Evolutionary conservation across 1,140 invertebrate species (phyloP).

Genomic region (Meloidogyne chitwoodi): DNA sequence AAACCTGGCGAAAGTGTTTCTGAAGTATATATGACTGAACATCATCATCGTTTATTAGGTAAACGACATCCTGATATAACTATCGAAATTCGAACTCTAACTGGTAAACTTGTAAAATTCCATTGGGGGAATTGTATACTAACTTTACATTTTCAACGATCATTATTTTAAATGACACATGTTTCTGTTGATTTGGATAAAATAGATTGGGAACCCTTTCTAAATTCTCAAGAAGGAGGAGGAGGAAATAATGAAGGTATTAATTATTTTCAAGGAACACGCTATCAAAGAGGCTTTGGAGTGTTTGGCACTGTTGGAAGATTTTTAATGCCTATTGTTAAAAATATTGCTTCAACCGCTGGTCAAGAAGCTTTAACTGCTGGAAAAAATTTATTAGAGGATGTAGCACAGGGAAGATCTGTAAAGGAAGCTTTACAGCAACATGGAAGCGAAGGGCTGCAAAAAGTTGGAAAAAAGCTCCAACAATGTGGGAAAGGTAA

Average conservation of each 20-base stretch:
- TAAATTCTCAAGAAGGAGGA: background rate
- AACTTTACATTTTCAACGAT: no score
- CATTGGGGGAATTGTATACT: no score
- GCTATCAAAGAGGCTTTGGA: background rate
- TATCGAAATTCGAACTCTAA: no score
- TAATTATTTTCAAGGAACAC: background rate
- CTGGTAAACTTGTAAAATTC: no score
- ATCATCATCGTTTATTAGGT: no score
- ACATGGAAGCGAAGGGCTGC: no score
- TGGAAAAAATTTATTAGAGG: background rate
- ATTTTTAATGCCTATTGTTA: constrained; percentile 9
- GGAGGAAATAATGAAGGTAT: background rate
- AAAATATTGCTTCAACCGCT: background rate
- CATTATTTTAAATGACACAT: constrained; percentile 13
- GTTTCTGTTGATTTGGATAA: background rate
- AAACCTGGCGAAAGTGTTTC: no score
- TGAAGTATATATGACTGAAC: no score
- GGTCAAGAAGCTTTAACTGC: background rate
- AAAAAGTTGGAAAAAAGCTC: no score
- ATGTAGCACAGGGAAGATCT: background rate
- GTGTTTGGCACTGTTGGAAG: background rate
- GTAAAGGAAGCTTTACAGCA: no score
- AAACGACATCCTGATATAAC: no score
- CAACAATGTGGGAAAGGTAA: no score
- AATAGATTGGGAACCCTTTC: background rate